Evolutionary conservation across 2,113 vertebrate genomes (phyloP), one percentile per base, ranked within the genome.

Genomic region (Dromiciops gliroides): DNA sequence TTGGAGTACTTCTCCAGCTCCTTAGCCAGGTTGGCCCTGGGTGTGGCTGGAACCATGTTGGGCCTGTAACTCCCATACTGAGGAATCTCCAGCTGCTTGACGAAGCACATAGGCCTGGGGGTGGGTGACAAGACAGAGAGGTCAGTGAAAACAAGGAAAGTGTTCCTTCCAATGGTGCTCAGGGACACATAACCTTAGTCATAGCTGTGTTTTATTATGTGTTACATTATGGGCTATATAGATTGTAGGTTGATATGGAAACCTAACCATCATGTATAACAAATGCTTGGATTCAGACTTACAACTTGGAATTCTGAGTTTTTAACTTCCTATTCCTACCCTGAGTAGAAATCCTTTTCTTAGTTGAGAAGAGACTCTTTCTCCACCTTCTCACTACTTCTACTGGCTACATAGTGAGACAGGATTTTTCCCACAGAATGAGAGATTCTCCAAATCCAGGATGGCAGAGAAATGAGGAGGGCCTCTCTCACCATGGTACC

Each of bases 1-100:
- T 99, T 99, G 98, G 99, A 99, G 99, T 99, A 99, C 96, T 99
- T 99, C 98, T 99, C 99, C 98, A 99, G 99, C 98, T 99, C 99
- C 99, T 99, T 99, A 98, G 99, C 99, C 98, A 99, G 98, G 99
- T 99, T 99, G 98, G 99, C 99, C 89, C 99, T 99, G 31, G 99
- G 99, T 2, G 99, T 99, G 97, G 98, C 94, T 25, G 99, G 99
- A 50, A 99, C 98, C 98, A 99, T 98, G 93, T 98, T 99, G 97
- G 99, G 99, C 97, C 99, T 98, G 98, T 99, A 99, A 98, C 99
- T 99, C 98, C 99, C 99, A 0, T 99, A 99, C 95, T 99, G 99
- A 95, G 99, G 99, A 94, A 99, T 99, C 98, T 99, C 99, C 93
- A 99, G 98, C 98, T 99, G 99, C 98, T 99, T 99, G 97, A 99